Evolutionary conservation across 2,797 vertebrate genomes (phyloP).

Genomic region (Anguilla megastoma): DNA sequence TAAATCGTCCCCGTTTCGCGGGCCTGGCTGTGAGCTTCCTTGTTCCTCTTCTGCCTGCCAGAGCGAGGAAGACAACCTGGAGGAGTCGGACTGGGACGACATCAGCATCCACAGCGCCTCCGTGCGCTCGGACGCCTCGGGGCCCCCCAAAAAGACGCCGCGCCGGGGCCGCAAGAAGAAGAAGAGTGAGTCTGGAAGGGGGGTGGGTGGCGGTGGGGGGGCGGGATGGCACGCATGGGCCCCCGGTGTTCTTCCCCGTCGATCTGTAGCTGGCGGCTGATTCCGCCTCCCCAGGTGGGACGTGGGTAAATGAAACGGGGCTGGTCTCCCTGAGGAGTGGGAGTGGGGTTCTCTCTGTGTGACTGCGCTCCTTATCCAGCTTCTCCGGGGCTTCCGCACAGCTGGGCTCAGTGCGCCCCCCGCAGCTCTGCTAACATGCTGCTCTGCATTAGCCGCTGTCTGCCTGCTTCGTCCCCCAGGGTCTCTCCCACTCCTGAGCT

Average conservation of each 20-base stretch:
- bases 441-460: not conserved
- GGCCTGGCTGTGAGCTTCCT: not conserved
- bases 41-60: conserved; percentile 58
- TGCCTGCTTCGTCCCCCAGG: not conserved
- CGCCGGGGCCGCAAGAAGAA: conserved; percentile 89
- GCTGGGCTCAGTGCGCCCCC: not conserved
- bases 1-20: not conserved
- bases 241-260: not conserved
- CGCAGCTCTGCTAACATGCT: not conserved
- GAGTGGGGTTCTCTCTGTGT: not conserved
- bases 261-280: not conserved
- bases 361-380: not conserved
- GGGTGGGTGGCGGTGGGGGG: not conserved
- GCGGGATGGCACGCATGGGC: too few relatives aligned
- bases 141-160: conserved; percentile 84
- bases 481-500: not conserved
- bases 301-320: not conserved
- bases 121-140: conserved; percentile 84
- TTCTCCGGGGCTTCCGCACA: not conserved
- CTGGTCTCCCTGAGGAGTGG: not conserved
- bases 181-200: conserved; percentile 72
- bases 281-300: not conserved
- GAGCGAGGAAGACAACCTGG: conserved; percentile 96
- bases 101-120: conserved; percentile 96
- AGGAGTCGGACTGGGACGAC: conserved; percentile 94